Evolutionary conservation across 2,113 vertebrate species (phyloP).

Genomic region (Chlorodrepanis virens): DNA sequence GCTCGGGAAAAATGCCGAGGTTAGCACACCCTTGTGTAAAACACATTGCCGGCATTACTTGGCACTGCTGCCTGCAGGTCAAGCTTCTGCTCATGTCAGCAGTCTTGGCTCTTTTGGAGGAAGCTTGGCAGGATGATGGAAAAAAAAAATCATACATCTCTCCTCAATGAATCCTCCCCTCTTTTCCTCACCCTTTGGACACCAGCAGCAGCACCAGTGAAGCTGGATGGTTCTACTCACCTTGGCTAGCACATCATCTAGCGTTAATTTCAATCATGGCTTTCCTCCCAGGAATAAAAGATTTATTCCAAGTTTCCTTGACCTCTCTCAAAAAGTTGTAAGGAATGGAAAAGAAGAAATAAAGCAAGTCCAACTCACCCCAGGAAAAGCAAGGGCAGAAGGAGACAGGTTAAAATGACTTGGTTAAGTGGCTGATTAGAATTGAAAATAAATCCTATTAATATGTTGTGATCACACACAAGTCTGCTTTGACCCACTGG

Average conservation of each 20-base stretch:
- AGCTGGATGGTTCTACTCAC: not conserved
- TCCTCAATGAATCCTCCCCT: not conserved
- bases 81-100: constrained; percentile 48
- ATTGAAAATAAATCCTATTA: not conserved
- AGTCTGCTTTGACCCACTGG: not conserved
- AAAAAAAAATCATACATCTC: not conserved
- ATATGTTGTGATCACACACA: not conserved
- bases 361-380: not conserved
- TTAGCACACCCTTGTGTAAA: constrained; percentile 55
- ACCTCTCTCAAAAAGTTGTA: not conserved
- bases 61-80: constrained; percentile 51
- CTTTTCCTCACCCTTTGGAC: not conserved
- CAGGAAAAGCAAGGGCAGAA: not conserved
- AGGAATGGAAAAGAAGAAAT: not conserved
- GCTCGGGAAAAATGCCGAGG: constrained; percentile 47
- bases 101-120: constrained; percentile 16
- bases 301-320: not conserved
- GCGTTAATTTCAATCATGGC: not conserved
- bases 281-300: not conserved
- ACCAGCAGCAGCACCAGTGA: not conserved
- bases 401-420: not conserved
- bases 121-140: constrained; percentile 6
- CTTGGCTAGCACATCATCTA: not conserved
- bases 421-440: not conserved
- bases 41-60: constrained; percentile 31